Conservation (phyloP, 2,888 invertebrate genomes). For the Eumacrocentrus americanus region DNA sequence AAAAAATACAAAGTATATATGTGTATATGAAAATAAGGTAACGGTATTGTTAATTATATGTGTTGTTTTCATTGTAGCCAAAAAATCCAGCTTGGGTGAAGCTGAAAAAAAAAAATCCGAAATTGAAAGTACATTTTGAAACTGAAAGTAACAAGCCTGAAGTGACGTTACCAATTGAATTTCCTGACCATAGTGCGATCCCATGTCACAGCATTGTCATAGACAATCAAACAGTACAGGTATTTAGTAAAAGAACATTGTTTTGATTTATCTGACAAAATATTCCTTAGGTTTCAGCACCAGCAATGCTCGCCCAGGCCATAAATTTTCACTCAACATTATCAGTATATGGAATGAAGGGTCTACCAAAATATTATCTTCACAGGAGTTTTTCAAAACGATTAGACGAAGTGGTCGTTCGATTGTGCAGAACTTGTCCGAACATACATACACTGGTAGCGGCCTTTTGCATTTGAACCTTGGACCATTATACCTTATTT, state of each 20-base stretch:
- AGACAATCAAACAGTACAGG: conserved; percentile 54
- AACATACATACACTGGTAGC: conserved; percentile 72
- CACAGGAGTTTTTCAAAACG: conserved; percentile 73
- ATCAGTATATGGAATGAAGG: conserved; percentile 71
- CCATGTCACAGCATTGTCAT: conserved; percentile 57
- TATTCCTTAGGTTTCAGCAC: conserved; percentile 43
- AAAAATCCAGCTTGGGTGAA: conserved; percentile 61
- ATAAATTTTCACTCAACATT: conserved; percentile 63
- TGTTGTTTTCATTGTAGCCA: conserved; percentile 45
- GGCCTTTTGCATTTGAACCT: conserved; percentile 42
- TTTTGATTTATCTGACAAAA: conserved; percentile 1
- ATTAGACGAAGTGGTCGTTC: conserved; percentile 72
- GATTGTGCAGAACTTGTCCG: conserved; percentile 72
- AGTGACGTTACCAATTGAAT: conserved; percentile 66
- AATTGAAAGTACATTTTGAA: conserved; percentile 72
- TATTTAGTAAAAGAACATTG: conserved; percentile 25
- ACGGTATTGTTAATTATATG: no score
- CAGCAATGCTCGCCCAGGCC: conserved; percentile 49
- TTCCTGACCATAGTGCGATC: conserved; percentile 49
- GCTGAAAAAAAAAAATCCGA: conserved; percentile 67
- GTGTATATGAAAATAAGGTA: not conserved
- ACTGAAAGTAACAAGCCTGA: conserved; percentile 68
- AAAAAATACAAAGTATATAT: conserved; percentile 25
- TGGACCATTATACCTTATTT: conserved; percentile 1
- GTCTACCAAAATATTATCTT: conserved; percentile 71